Conservation (phyloP, 2,113 vertebrate genomes). For the Stomatorhinus ivindoensis region DNA sequence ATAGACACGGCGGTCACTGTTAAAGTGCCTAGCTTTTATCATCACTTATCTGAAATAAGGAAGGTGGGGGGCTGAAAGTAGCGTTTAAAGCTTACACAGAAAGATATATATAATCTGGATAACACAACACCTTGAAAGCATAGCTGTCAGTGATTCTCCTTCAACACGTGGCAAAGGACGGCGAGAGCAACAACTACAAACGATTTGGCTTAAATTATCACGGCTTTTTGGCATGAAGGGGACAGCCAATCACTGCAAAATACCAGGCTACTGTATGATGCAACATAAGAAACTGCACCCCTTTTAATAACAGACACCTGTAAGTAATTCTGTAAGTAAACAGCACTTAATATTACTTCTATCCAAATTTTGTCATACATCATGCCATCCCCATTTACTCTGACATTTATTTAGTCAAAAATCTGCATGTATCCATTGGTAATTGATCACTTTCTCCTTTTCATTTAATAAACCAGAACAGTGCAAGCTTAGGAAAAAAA, state of each 20-base stretch:
- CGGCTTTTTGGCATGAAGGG: background rate
- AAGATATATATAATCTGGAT: conserved; percentile 9
- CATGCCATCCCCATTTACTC: background rate
- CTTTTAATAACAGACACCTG: background rate
- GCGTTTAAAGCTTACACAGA: conserved; percentile 20
- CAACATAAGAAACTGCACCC: background rate
- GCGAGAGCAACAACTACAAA: background rate
- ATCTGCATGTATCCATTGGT: background rate
- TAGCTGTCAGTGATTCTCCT: conserved; percentile 5
- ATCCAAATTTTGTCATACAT: background rate
- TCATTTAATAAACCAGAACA: background rate
- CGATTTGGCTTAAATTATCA: background rate
- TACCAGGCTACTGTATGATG: background rate
- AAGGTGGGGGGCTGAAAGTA: conserved; percentile 11
- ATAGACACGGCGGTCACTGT: conserved; percentile 21
- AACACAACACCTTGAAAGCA: conserved; percentile 17
- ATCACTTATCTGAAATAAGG: conserved; percentile 23
- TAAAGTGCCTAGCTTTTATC: conserved; percentile 24
- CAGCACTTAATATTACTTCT: background rate
- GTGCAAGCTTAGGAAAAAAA: background rate
- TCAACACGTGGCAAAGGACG: background rate
- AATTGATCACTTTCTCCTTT: background rate
- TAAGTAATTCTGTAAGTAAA: background rate
- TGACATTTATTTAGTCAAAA: background rate
- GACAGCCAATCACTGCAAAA: background rate